Evolutionary conservation across 2,888 invertebrate genomes (phyloP).

Genomic region (Leptopterna dolabrata): DNA sequence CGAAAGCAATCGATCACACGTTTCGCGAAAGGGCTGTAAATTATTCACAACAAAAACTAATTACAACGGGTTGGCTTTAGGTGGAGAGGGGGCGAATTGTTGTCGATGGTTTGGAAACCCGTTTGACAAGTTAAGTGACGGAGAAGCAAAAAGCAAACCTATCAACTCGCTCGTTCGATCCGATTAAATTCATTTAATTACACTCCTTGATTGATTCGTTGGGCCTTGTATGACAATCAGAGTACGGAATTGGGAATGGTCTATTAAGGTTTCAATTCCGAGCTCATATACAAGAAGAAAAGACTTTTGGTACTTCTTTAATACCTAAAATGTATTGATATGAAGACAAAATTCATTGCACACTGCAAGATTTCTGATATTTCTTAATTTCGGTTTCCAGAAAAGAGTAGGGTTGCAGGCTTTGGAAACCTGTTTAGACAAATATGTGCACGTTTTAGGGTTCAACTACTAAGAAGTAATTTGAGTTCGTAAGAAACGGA

Average conservation of each 20-base stretch:
- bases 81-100: constrained; percentile 1
- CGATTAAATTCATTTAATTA: constrained; percentile 54
- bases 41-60: constrained; percentile 54
- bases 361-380: too few relatives aligned
- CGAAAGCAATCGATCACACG: constrained; percentile 43
- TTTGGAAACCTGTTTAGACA: too few relatives aligned
- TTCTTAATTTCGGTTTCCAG: too few relatives aligned
- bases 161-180: constrained; percentile 36
- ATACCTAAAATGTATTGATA: too few relatives aligned
- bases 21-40: constrained; percentile 31
- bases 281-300: background rate
- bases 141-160: constrained; percentile 50
- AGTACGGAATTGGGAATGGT: background rate
- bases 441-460: too few relatives aligned
- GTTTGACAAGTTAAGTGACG: constrained; percentile 53
- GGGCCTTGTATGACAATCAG: constrained; percentile 40
- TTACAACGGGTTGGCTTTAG: constrained; percentile 1
- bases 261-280: background rate
- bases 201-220: constrained; percentile 49
- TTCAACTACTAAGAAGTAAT: too few relatives aligned
- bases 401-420: too few relatives aligned
- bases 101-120: background rate
- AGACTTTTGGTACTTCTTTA: too few relatives aligned
- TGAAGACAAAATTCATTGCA: too few relatives aligned
- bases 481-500: too few relatives aligned